A percentile compares a stretch with the other conserved stretches of the same genome.
Conservation (phyloP, 1,140 invertebrate genomes). For the Hyphantria cunea region DNA sequence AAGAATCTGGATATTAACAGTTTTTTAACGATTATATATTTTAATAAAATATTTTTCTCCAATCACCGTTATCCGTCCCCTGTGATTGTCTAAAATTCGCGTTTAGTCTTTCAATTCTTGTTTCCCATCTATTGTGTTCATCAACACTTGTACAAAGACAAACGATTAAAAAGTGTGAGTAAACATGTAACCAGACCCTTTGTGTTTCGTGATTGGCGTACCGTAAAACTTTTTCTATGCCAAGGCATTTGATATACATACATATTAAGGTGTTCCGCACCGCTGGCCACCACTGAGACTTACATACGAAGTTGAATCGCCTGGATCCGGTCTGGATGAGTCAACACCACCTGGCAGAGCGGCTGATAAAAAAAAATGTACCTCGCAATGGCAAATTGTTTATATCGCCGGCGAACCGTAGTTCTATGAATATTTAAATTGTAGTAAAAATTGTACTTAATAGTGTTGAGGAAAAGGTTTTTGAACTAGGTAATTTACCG, state of each 20-base stretch:
- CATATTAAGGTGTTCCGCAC: conserved; percentile 17
- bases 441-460: background rate
- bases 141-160: no score
- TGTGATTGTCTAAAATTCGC: no score
- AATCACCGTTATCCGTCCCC: no score
- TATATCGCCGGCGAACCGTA: conserved; percentile 9
- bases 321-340: conserved; percentile 24
- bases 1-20: no score
- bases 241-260: conserved; percentile 24
- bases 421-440: conserved; percentile 16
- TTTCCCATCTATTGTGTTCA: no score
- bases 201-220: conserved; percentile 8
- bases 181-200: conserved; percentile 2
- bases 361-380: conserved; percentile 11
- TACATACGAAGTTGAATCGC: conserved; percentile 2
- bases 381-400: conserved; percentile 11
- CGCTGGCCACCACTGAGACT: conserved; percentile 8
- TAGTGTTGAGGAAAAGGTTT: conserved; percentile 2
- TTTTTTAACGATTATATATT: no score
- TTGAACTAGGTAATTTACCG: conserved; percentile 3
- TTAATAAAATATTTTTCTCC: no score
- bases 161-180: background rate
- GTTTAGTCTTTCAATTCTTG: no score
- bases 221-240: conserved; percentile 23
- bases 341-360: conserved; percentile 10